phyloP scores from a whole-genome alignment of 2,797 vertebrate species.

The Carapus acus region DNA sequence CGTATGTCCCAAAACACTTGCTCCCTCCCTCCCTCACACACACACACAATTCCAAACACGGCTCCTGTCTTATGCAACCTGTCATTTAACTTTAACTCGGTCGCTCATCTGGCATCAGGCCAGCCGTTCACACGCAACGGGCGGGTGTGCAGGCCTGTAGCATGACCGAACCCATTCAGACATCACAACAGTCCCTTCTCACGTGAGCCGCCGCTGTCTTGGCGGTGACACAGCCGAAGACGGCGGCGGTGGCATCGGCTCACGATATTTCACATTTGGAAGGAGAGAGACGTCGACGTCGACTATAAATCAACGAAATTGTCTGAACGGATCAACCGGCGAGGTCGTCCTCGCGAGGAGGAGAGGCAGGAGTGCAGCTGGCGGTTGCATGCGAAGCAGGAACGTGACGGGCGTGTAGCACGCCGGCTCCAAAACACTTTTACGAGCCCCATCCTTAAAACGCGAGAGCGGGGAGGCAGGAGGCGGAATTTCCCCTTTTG shows the following conservation, averaged over 20 bases:
- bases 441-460: slow-evolving; percentile 25
- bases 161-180: slow-evolving; percentile 43
- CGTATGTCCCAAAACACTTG: slow-evolving; percentile 41
- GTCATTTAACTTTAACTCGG: slow-evolving; percentile 47
- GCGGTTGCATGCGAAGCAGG: slow-evolving; percentile 42
- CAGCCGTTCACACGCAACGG: slow-evolving; percentile 73
- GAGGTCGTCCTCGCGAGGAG: slow-evolving; percentile 24
- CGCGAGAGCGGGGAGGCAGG: slow-evolving; percentile 21
- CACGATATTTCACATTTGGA: slow-evolving; percentile 24
- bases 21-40: not conserved
- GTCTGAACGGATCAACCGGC: slow-evolving; percentile 26
- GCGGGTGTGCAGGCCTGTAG: slow-evolving; percentile 54
- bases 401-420: slow-evolving; percentile 26
- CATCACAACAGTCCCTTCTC: slow-evolving; percentile 55
- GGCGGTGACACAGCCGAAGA: slow-evolving; percentile 20
- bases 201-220: slow-evolving; percentile 40
- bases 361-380: slow-evolving; percentile 52
- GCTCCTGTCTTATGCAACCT: slow-evolving; percentile 59
- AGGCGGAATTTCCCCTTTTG: slow-evolving; percentile 52
- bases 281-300: slow-evolving; percentile 34
- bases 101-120: slow-evolving; percentile 57
- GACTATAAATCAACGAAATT: slow-evolving; percentile 45
- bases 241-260: no score
- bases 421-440: slow-evolving; percentile 26
- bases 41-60: slow-evolving; percentile 43